These are phyloP conservation scores for Halcyon senegalensis DNA, from an alignment of 2,113 vertebrate genomes.

Conservation along the genomic window DNA sequence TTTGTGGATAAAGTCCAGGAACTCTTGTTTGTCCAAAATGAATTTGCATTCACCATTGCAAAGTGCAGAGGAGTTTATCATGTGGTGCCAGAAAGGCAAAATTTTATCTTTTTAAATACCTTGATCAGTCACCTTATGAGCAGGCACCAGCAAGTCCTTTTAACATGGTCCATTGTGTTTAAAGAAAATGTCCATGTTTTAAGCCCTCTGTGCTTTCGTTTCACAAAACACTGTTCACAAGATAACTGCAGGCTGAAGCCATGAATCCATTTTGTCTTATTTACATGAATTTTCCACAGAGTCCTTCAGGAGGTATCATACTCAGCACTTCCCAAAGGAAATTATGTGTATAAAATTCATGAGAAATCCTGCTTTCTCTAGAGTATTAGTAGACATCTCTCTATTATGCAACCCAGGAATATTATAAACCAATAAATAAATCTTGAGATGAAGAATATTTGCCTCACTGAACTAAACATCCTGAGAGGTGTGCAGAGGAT, in stretches of 20 bases:
- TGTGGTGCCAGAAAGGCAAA: fast-evolving
- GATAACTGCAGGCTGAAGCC: conserved; percentile 33
- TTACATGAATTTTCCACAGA: conserved; percentile 62
- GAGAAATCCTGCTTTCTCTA: conserved; percentile 41
- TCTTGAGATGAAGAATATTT: conserved; percentile 30
- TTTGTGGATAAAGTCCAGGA: background rate
- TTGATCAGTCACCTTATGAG: background rate
- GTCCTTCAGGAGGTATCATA: conserved; percentile 50
- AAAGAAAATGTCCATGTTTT: background rate
- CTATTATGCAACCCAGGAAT: conserved; percentile 38
- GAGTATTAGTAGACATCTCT: conserved; percentile 52
- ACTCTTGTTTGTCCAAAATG: background rate
- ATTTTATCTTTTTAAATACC: background rate
- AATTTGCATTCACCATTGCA: background rate
- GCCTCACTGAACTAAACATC: background rate
- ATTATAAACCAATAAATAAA: conserved; percentile 53
- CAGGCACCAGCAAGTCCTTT: background rate
- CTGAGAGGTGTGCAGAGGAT: background rate
- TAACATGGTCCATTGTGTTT: background rate
- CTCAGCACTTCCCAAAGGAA: conserved; percentile 57
- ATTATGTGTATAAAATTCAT: conserved; percentile 62
- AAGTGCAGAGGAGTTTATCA: background rate
- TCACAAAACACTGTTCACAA: background rate
- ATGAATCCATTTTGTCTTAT: conserved; percentile 53
- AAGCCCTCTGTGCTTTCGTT: background rate